A percentile compares a stretch with the other conserved stretches of the same genome.
These are phyloP conservation scores for Sogatella furcifera DNA, from an alignment of 1,140 invertebrate species.

Conservation along the genomic window DNA sequence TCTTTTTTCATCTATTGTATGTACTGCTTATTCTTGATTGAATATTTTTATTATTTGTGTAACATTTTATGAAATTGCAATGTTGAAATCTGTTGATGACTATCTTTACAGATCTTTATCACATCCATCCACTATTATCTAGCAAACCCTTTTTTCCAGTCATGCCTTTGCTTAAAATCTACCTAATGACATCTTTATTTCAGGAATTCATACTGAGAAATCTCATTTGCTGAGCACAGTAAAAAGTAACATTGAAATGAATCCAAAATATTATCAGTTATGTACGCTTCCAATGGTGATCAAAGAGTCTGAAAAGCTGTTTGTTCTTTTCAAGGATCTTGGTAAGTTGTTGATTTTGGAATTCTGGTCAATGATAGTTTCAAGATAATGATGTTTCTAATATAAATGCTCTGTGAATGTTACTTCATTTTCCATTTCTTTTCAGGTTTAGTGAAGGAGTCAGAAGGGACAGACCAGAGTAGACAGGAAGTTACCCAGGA, in stretches of 20 bases:
- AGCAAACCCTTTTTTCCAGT: no score
- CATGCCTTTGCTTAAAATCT: no score
- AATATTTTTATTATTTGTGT: no score
- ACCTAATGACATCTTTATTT: conserved; percentile 6
- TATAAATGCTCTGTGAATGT: not conserved
- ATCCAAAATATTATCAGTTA: conserved; percentile 73
- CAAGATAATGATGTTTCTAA: no score
- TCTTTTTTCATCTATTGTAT: no score
- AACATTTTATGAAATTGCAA: no score
- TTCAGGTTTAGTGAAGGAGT: no score
- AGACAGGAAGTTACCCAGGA: not conserved
- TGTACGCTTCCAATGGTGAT: conserved; percentile 62
- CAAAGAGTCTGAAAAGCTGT: conserved; percentile 47
- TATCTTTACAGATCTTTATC: no score
- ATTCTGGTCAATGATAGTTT: not conserved
- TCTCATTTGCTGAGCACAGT: conserved; percentile 79
- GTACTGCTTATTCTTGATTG: no score
- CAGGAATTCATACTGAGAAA: conserved; percentile 63
- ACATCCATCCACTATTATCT: no score
- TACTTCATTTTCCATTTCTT: not conserved
- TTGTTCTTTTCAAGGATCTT: conserved; percentile 22
- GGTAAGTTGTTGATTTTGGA: conserved; percentile 15
- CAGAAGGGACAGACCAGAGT: no score
- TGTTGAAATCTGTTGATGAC: no score
- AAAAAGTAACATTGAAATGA: conserved; percentile 81